These are phyloP conservation scores for Atta cephalotes DNA, from an alignment of 1,140 invertebrate species.

Conservation along the genomic window DNA sequence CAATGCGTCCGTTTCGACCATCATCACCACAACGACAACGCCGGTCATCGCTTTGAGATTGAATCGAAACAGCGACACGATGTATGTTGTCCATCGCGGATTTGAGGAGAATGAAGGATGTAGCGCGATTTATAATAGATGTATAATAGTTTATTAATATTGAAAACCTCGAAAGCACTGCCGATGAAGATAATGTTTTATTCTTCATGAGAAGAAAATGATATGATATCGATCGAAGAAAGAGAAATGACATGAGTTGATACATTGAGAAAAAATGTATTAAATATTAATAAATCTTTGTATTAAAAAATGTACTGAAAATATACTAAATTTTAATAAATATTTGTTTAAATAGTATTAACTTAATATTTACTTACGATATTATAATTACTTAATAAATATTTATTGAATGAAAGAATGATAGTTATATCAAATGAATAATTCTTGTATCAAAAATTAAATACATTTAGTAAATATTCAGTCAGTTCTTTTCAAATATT, in stretches of 20 bases:
- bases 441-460: too few species aligned
- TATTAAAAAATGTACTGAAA: too few species aligned
- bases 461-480: too few species aligned
- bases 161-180: neutral
- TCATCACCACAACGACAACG: slow-evolving; percentile 75
- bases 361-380: too few species aligned
- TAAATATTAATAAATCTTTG: too few species aligned
- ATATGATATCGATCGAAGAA: slow-evolving; percentile 21
- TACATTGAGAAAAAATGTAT: too few species aligned
- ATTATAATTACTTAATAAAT: too few species aligned
- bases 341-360: too few species aligned
- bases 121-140: neutral
- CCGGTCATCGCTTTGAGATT: slow-evolving; percentile 81
- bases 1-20: slow-evolving; percentile 65
- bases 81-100: slow-evolving; percentile 75
- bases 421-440: too few species aligned
- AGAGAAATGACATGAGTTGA: neutral
- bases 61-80: slow-evolving; percentile 73
- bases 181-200: neutral
- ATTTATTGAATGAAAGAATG: too few species aligned
- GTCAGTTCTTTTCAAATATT: too few species aligned
- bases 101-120: neutral
- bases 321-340: too few species aligned
- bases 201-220: neutral
- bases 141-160: slow-evolving; percentile 18